Evolutionary conservation across 2,888 invertebrate genomes (phyloP), one percentile per base, ranked within the genome.

Genomic region (Notodonta ziczac): DNA sequence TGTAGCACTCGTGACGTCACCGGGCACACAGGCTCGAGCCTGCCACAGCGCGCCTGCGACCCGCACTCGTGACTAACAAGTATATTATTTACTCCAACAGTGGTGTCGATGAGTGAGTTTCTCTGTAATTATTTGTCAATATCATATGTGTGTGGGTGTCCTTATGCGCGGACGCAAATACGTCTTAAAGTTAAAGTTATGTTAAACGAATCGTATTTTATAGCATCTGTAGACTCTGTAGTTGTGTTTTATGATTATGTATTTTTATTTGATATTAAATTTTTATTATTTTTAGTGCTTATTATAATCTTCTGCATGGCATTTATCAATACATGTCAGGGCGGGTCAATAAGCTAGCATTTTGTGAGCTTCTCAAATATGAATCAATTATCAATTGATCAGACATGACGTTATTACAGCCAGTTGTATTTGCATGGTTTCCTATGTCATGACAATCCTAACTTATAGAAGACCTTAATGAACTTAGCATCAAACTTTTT

Each of bases 21-120:
- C 42, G 8, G 52, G 32, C 56, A 35, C 16, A 40, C 52, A 56
- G 14, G 44, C 48, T 48, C 42, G 42, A 12, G 42, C 46, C 46
- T 73, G 76, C 68, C 76, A 70, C 74, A 57, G 66, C 68, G 76
- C 35, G 76, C 35, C 57, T 70, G 63, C 61, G 76, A 66, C 73
- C 68, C 53, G 73, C 65, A 61, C 58, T 70, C 65, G 66, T 70
- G 71, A 74, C 62, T 74, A 76, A 75, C 66, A 62, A 24, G 24
- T 24, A 24, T 66, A 61, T 68, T 66, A 63, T 50, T 59, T 56
- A 63, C 59, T 58, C 32, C 24, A n/a, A 39, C n/a, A 9, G n/a
- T 55, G n/a, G 9, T 35, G 48, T 35, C 32, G 24, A 14, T 61
- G 56, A 61, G 55, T 60, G 65, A 58, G 51, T 16, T 53, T 52